Base-by-base conservation (phyloP, 2,888 invertebrate genomes). In the Scaptomyza tumidula region DNA sequence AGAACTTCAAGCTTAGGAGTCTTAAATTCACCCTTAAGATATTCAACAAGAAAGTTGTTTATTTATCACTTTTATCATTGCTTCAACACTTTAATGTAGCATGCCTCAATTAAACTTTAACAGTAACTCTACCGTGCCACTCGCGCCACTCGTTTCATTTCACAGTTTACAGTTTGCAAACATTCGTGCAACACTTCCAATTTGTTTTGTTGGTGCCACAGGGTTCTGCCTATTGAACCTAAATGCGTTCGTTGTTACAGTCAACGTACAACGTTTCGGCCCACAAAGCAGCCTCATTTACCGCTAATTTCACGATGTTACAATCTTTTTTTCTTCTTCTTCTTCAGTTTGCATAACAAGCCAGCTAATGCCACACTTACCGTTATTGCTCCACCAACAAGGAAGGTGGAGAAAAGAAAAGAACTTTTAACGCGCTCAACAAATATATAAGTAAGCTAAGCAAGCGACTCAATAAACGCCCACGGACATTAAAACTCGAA, bases 221-320 rank as follows among this genome's bases (percentile, higher is more conserved):
- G 56, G 39, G 62, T 67, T 75, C 57, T 71, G 71, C 52, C 75
- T 53, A 65, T 79, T 85, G 69, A 81, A 75, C 79, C 52, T 64
- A 58, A 81, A 74, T 74, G 80, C 63, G 19, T 33, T 24, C 58
- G 19, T 35, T 66, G 67, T 46, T 43, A 35, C 35, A 41, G 29
- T 39, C 35, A 24, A n/a, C 24, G 35, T 50, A 48, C 31, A 50
- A 27, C 55, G 71, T 79, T 56, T 71, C 77, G 85, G 65, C 45
- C 75, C 86, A 85, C 80, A 85, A 81, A 81, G 69, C 86, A 75
- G 65, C 86, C 76, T 83, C 84, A 86, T 86, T 83, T 86, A 86
- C 78, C 83, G 84, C 83, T 83, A 83, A 83, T 83, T 83, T 80
- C 71, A 74, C 68, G 61, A 69, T 67, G 70, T 76, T 78, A 50